Percentiles rank a stretch among this genome's conserved stretches.
These are phyloP conservation scores for Acanthis flammea DNA, from an alignment of 2,797 vertebrate genomes.

Conservation along the genomic window DNA sequence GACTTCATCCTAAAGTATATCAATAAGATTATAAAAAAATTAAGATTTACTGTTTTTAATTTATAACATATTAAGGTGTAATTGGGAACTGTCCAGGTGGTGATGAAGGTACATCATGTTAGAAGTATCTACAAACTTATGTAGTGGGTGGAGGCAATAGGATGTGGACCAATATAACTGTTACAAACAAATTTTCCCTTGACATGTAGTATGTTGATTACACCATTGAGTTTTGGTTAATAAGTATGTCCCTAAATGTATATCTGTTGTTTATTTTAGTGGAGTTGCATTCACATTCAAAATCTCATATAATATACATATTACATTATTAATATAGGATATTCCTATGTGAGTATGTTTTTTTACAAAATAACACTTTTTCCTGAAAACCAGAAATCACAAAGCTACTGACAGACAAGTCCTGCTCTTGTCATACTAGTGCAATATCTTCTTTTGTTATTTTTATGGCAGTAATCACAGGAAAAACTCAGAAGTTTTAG, in stretches of 20 bases:
- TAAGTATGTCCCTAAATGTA: neutral
- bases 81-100: neutral
- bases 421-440: neutral
- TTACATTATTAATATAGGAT: neutral
- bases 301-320: neutral
- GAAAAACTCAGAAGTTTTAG: neutral
- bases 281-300: neutral
- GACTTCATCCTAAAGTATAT: neutral
- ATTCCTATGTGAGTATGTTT: fast-evolving
- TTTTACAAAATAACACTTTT: neutral
- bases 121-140: neutral
- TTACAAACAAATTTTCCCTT: neutral
- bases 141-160: neutral
- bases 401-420: neutral
- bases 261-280: neutral
- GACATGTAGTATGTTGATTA: neutral
- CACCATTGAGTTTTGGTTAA: neutral
- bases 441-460: neutral
- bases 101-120: neutral
- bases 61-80: neutral
- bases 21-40: neutral
- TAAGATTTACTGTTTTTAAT: neutral
- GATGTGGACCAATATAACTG: neutral
- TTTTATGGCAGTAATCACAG: neutral
- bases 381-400: neutral